phyloP scores from a whole-genome alignment of 2,797 vertebrate genomes.

The Bradypodion ventrale region DNA sequence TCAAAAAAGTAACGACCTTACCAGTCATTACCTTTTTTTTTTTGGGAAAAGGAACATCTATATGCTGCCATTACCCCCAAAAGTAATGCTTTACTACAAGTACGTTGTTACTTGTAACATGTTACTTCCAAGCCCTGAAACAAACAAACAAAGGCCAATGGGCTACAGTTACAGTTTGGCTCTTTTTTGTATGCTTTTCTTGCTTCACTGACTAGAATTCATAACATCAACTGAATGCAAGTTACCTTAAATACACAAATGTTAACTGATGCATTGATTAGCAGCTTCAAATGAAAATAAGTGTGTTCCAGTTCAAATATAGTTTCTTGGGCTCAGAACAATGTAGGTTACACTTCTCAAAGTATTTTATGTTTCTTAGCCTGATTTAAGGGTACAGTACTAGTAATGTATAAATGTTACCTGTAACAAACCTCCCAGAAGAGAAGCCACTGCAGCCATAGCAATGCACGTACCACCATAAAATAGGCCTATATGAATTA shows the following conservation, averaged over 20 bases:
- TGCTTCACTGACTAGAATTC: background rate
- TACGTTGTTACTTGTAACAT: background rate
- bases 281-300: background rate
- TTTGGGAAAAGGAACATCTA: background rate
- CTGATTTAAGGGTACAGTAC: background rate
- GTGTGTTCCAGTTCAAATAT: background rate
- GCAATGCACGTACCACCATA: constrained; percentile 88
- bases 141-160: background rate
- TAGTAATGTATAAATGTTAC: constrained; percentile 67
- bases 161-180: background rate
- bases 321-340: background rate
- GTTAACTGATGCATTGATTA: background rate
- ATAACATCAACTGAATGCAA: background rate
- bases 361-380: background rate
- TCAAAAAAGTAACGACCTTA: background rate
- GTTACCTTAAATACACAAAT: background rate
- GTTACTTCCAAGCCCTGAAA: background rate
- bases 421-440: constrained; percentile 89
- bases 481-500: constrained; percentile 78
- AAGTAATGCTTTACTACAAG: background rate
- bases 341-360: background rate
- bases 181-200: background rate
- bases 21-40: background rate
- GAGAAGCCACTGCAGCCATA: constrained; percentile 90
- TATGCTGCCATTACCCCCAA: background rate